Evolutionary conservation across 2,113 vertebrate genomes (phyloP).

Genomic region (cattle (Bos taurus)): DNA sequence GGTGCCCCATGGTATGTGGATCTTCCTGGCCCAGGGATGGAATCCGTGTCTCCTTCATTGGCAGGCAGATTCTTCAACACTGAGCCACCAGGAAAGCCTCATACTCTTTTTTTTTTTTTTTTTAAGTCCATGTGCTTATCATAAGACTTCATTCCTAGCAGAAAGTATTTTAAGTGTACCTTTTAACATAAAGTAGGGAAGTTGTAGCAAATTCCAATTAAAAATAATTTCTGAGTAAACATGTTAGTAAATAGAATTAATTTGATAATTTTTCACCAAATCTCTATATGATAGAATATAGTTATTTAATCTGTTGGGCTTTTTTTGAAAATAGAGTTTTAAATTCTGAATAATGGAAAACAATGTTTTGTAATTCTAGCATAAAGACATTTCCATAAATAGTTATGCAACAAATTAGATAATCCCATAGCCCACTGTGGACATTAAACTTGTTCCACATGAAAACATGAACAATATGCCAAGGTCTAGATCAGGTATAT

Average conservation of each 20-base stretch:
- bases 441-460: background rate
- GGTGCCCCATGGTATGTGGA: background rate
- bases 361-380: background rate
- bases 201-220: background rate
- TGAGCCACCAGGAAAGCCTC: background rate
- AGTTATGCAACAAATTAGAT: background rate
- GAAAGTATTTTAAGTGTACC: background rate
- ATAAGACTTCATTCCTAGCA: background rate
- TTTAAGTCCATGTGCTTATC: background rate
- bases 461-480: background rate
- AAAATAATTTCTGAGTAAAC: background rate
- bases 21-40: background rate
- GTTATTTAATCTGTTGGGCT: background rate
- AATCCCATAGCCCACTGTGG: background rate
- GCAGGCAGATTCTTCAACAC: background rate
- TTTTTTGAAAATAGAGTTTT: background rate
- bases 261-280: background rate
- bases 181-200: background rate
- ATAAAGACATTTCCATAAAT: background rate
- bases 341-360: background rate
- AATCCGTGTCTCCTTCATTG: fast-evolving
- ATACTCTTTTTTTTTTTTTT: background rate
- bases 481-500: background rate
- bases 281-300: background rate
- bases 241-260: background rate